Base-by-base conservation (phyloP, 2,113 vertebrate genomes). In the Coracopsis vasa region DNA sequence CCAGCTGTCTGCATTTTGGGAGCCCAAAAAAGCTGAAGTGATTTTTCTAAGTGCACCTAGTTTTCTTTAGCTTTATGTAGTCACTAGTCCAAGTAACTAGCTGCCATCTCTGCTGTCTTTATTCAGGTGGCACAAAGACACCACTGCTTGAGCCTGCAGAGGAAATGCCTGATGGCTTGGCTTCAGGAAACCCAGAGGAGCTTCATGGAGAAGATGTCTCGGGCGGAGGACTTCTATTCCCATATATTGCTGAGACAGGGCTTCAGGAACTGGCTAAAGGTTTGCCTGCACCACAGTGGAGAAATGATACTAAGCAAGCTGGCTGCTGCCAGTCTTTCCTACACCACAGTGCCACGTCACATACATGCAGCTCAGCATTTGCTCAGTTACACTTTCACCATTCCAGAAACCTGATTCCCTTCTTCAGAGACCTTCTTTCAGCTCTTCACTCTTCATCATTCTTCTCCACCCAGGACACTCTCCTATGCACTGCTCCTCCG, bases 121-220 rank as follows among this genome's bases (percentile, higher is more conserved):
- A 61, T 80, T 92, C 92, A 99, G 99, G 94, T 98, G 96, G 99
- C 99, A 24, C 74, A 97, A 95, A 96, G 80, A 90, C 98, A 99
- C 95, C 95, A 98, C 80, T 94, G 70, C 86, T 90, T 91, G 66
- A 54, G 60, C 54, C 89, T 99, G 66, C 98, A 98, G 97, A 98
- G 97, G 88, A 97, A 89, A 47, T 98, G 94, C 88, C 95, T 98
- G 58, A 88, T 97, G 75, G 42, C 48, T 89, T 99, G 99, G 99
- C 96, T 97, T 58, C 98, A 92, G 86, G 75, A 89, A 12, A 80
- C 97, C 45, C 97, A 87, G 80, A 93, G 97, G 75, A 97, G 91
- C 39, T 67, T 97, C 93, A 78, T 72, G 45, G 90, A 97, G 90
- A 99, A 97, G 97, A 95, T 65, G n/a, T 97, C 97, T 89, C 65